Percentiles rank a stretch among this genome's conserved stretches.
Conservation (phyloP, 2,888 invertebrate genomes). For the Chaetogeoica ovagalla region DNA sequence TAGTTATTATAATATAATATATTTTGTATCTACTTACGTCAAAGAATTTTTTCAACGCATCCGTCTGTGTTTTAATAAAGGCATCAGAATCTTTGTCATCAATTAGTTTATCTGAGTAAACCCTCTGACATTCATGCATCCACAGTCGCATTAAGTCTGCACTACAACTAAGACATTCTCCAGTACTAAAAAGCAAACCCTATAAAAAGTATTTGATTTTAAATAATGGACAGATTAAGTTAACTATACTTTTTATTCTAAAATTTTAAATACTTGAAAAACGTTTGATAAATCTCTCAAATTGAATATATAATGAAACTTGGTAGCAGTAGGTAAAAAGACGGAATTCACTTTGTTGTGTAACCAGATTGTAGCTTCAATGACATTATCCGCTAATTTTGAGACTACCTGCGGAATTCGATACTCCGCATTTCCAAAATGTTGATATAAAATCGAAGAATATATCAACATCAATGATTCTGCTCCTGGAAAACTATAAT, state of each 20-base stretch:
- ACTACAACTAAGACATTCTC: conserved; percentile 79
- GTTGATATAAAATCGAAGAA: conserved; percentile 83
- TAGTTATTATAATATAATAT: not conserved
- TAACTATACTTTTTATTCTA: not conserved
- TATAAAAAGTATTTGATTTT: conserved; percentile 60
- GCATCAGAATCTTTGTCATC: conserved; percentile 91
- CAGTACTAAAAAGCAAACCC: conserved; percentile 88
- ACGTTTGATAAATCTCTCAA: conserved; percentile 91
- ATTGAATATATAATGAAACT: conserved; percentile 97
- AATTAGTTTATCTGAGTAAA: conserved; percentile 89
- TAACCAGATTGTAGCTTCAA: conserved; percentile 78
- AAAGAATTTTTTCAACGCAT: conserved; percentile 89
- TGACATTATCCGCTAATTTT: conserved; percentile 72
- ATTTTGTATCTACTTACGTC: conserved; percentile 64
- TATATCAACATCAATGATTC: conserved; percentile 89
- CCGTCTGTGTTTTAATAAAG: conserved; percentile 84
- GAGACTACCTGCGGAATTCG: conserved; percentile 73
- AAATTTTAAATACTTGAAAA: conserved; percentile 71
- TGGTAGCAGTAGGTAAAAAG: conserved; percentile 92
- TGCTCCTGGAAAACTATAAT: conserved; percentile 69
- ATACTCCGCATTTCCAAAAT: conserved; percentile 78
- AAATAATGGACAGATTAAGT: not conserved
- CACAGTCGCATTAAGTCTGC: conserved; percentile 86
- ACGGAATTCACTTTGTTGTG: conserved; percentile 85
- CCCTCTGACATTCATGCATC: conserved; percentile 91